These are phyloP conservation scores for Acanthococcus lagerstroemiae DNA, from an alignment of 2,888 invertebrate species.

Conservation along the genomic window DNA sequence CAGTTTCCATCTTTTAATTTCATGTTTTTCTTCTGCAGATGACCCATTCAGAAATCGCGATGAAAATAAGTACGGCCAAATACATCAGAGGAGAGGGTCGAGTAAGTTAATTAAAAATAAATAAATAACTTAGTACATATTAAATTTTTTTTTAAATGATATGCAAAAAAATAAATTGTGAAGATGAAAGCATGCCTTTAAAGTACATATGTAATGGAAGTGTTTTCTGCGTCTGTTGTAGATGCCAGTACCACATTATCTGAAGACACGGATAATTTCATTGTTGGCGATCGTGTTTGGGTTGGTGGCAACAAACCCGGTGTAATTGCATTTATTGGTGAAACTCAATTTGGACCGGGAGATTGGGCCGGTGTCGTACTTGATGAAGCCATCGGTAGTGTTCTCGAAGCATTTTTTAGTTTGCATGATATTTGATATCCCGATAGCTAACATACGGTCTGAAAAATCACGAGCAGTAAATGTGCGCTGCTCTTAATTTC, in stretches of 20 bases:
- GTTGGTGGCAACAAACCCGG: constrained; percentile 87
- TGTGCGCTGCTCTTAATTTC: background rate
- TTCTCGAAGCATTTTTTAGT: background rate
- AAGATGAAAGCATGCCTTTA: no score
- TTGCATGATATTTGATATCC: background rate
- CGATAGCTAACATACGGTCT: no score
- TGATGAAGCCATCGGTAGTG: constrained; percentile 82
- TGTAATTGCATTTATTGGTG: constrained; percentile 84
- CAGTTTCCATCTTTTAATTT: no score
- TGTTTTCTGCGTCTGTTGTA: no score
- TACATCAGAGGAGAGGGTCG: no score
- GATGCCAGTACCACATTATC: constrained; percentile 76
- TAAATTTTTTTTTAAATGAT: background rate
- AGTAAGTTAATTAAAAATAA: background rate
- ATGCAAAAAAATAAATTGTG: no score
- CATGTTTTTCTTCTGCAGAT: no score
- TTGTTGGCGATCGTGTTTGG: constrained; percentile 90
- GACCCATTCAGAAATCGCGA: no score
- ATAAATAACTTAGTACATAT: background rate
- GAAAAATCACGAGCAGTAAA: no score
- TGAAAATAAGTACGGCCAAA: no score
- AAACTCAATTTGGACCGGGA: constrained; percentile 93
- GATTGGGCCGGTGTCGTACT: constrained; percentile 97
- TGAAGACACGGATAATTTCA: constrained; percentile 87
- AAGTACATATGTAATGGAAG: no score